Evolutionary conservation across 1,140 invertebrate genomes (phyloP).

Genomic region (Drosophila mauritiana): DNA sequence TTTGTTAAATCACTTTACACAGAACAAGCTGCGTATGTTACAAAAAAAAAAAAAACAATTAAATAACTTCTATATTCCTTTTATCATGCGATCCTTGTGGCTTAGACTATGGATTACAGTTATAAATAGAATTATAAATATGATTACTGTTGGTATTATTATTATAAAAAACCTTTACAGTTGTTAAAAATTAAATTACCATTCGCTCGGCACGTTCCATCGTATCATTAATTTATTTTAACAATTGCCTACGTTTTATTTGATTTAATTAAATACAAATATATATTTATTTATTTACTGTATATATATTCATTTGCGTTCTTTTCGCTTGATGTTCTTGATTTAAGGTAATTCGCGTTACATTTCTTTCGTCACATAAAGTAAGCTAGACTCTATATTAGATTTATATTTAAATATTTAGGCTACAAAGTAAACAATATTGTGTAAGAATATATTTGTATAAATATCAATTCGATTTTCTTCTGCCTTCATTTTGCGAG

Average conservation of each 20-base stretch:
- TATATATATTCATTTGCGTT: slow-evolving; percentile 34
- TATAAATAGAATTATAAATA: slow-evolving; percentile 43
- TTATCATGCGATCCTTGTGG: slow-evolving; percentile 20
- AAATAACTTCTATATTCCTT: slow-evolving; percentile 34
- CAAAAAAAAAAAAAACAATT: slow-evolving; percentile 38
- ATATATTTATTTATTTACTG: slow-evolving; percentile 42
- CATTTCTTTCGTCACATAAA: slow-evolving; percentile 43
- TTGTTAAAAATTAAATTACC: slow-evolving; percentile 63
- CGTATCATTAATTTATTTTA: slow-evolving; percentile 74
- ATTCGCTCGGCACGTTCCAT: slow-evolving; percentile 45
- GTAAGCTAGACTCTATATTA: slow-evolving; percentile 70
- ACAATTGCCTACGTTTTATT: slow-evolving; percentile 73
- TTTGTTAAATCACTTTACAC: slow-evolving; percentile 42
- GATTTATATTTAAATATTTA: slow-evolving; percentile 57
- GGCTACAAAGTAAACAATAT: slow-evolving; percentile 55
- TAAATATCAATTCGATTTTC: slow-evolving; percentile 52
- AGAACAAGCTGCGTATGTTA: slow-evolving; percentile 24
- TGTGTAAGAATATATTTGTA: slow-evolving; percentile 46
- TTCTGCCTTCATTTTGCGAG: slow-evolving; percentile 56
- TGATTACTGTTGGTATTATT: slow-evolving; percentile 32
- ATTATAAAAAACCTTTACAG: slow-evolving; percentile 44
- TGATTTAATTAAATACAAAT: slow-evolving; percentile 55
- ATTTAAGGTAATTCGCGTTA: slow-evolving; percentile 71
- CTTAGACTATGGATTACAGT: slow-evolving; percentile 39
- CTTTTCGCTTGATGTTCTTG: slow-evolving; percentile 54